These are phyloP conservation scores for Heteropelma amictum DNA, from an alignment of 2,888 invertebrate species.

Conservation along the genomic window DNA sequence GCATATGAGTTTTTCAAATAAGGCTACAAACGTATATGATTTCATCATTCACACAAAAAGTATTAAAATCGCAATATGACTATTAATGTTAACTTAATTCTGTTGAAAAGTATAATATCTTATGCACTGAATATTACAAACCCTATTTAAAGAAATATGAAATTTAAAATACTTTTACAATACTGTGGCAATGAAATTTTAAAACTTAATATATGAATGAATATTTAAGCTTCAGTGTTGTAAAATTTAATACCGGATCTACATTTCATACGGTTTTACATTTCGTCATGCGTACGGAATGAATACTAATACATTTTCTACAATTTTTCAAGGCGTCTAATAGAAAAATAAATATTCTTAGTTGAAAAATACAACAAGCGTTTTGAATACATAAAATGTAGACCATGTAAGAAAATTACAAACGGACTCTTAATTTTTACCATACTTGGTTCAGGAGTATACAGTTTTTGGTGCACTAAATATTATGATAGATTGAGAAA, in stretches of 20 bases:
- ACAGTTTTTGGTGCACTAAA: neutral
- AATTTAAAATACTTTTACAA: slow-evolving; percentile 3
- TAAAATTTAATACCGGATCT: neutral
- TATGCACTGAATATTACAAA: neutral
- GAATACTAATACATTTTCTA: neutral
- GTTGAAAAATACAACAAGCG: neutral
- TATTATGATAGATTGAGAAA: neutral
- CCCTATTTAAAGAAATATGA: neutral
- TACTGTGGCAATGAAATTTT: neutral
- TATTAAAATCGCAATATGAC: slow-evolving; percentile 7
- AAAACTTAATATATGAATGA: neutral
- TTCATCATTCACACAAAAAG: neutral
- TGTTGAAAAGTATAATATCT: neutral
- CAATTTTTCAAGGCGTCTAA: neutral
- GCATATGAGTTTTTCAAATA: neutral
- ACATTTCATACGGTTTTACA: neutral
- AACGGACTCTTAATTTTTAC: neutral
- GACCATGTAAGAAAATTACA: neutral
- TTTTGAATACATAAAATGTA: neutral
- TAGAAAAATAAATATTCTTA: neutral
- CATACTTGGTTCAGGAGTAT: neutral
- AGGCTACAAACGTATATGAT: slow-evolving; percentile 8
- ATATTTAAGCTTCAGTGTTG: neutral
- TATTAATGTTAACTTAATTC: neutral
- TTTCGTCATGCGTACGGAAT: neutral